Evolutionary conservation across 2,797 vertebrate genomes (phyloP).

Genomic region (Oreonectes daqikongensis): DNA sequence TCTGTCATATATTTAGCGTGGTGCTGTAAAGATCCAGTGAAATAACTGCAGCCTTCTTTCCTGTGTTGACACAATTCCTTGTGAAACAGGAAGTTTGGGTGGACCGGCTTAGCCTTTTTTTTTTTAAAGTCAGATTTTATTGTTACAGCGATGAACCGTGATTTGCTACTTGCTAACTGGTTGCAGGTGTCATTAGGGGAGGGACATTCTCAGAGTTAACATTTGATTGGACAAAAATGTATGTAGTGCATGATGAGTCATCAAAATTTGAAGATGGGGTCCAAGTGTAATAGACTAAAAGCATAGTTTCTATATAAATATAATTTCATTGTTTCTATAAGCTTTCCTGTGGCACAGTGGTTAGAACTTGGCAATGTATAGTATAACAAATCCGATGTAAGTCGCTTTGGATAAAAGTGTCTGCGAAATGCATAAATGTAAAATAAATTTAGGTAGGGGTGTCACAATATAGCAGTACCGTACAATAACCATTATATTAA

Average conservation of each 20-base stretch:
- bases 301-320: no score
- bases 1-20: not conserved
- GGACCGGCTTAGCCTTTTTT: not conserved
- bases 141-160: not conserved
- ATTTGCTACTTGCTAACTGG: not conserved
- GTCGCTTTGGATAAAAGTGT: no score
- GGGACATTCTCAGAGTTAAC: not conserved
- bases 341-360: no score
- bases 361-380: no score
- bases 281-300: no score
- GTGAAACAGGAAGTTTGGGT: slow-evolving; percentile 7
- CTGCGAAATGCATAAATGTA: no score
- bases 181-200: not conserved
- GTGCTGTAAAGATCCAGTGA: not conserved
- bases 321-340: no score
- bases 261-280: no score
- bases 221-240: not conserved
- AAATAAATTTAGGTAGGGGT: no score
- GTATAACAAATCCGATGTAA: no score
- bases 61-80: not conserved
- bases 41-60: not conserved
- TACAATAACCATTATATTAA: no score
- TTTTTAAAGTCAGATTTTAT: not conserved
- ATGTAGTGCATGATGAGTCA: not conserved
- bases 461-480: no score